Evolutionary conservation across 2,888 invertebrate species (phyloP).

Genomic region (Sialis fuliginosa): DNA sequence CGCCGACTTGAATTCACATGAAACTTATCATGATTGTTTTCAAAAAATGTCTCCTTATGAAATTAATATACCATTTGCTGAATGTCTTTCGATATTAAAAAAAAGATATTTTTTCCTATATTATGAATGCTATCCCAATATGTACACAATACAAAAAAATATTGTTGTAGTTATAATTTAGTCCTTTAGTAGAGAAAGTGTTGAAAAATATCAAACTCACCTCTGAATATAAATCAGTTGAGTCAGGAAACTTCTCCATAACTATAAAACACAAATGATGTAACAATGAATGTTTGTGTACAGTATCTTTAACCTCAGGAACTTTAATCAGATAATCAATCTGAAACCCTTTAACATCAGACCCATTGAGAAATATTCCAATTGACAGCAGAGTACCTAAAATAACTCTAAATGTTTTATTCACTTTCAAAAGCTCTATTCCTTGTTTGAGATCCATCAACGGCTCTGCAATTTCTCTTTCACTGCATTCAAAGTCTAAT

Average conservation of each 20-base stretch:
- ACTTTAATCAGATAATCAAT: constrained; percentile 94
- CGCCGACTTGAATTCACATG: too few relatives aligned
- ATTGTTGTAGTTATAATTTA: too few relatives aligned
- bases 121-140: too few relatives aligned
- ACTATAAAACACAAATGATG: constrained; percentile 97
- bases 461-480: constrained; percentile 97
- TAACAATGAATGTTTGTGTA: constrained; percentile 93
- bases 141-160: too few relatives aligned
- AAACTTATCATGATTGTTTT: too few relatives aligned
- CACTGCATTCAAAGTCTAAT: constrained; percentile 92
- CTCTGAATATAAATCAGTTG: constrained; percentile 94
- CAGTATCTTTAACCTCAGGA: constrained; percentile 97
- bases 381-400: constrained; percentile 85
- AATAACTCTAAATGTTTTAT: constrained; percentile 89
- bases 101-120: too few relatives aligned
- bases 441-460: constrained; percentile 97
- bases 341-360: constrained; percentile 87
- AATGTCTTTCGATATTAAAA: too few relatives aligned
- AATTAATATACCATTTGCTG: too few relatives aligned
- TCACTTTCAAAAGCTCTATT: constrained; percentile 74
- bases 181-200: background rate
- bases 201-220: constrained; percentile 27
- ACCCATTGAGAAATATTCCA: constrained; percentile 92
- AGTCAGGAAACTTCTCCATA: constrained; percentile 88
- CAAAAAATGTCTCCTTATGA: too few relatives aligned